Evolutionary conservation across 2,888 invertebrate genomes (phyloP).

Genomic region (Lampropteryx suffumata): DNA sequence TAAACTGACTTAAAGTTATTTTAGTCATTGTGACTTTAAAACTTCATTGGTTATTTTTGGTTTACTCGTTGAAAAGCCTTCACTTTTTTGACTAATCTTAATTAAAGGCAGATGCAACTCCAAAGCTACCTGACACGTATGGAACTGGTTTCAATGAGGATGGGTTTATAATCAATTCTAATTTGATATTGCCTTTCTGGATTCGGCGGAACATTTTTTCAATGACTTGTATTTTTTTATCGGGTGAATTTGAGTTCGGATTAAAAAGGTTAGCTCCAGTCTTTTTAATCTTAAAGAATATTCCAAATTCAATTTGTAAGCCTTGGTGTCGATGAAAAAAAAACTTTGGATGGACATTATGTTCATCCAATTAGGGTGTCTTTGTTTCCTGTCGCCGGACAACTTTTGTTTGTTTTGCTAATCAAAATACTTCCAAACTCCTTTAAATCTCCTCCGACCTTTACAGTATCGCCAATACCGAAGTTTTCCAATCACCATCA

Average conservation of each 20-base stretch:
- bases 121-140: not conserved
- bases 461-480: conserved; percentile 28
- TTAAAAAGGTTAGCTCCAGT: conserved; percentile 8
- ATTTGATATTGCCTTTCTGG: conserved; percentile 9
- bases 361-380: conserved; percentile 18
- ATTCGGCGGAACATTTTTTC: conserved; percentile 7
- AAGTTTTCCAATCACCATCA: conserved; percentile 50
- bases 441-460: conserved; percentile 31
- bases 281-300: conserved; percentile 7
- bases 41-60: too few species aligned
- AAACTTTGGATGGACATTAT: conserved; percentile 2
- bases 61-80: not conserved
- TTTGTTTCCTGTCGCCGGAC: conserved; percentile 7
- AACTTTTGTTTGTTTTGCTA: conserved; percentile 27
- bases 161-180: conserved; percentile 6
- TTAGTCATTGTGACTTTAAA: too few species aligned
- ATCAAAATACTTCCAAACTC: conserved; percentile 33
- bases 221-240: conserved; percentile 8
- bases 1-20: too few species aligned
- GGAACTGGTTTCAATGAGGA: conserved; percentile 10
- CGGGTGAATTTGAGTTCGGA: not conserved
- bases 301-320: conserved; percentile 21
- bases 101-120: conserved; percentile 9
- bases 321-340: conserved; percentile 5
- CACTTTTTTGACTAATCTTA: conserved; percentile 7